Evolutionary conservation across 2,797 vertebrate species (phyloP).

Genomic region (Vespertilio murinus): DNA sequence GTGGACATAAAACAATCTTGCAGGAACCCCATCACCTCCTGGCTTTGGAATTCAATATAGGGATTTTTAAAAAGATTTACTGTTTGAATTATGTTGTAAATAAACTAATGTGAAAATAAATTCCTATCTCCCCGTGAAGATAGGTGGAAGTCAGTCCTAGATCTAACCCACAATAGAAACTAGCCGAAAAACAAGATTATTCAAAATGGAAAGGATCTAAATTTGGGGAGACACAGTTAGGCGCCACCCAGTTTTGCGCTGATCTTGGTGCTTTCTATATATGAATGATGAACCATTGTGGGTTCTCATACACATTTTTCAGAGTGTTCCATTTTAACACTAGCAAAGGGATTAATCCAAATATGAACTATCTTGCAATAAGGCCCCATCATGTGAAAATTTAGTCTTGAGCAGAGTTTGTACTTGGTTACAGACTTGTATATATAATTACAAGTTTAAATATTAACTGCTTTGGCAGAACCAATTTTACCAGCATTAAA

Average conservation of each 20-base stretch:
- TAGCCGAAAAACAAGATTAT: neutral
- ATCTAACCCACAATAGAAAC: neutral
- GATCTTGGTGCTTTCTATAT: neutral
- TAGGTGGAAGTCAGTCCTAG: neutral
- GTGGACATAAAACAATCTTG: neutral
- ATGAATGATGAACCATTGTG: neutral
- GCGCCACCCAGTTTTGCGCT: neutral
- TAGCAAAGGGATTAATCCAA: constrained; percentile 40
- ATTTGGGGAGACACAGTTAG: neutral
- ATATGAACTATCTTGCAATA: neutral
- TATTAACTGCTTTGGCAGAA: neutral
- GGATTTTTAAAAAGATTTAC: neutral
- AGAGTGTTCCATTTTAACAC: neutral
- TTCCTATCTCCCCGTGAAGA: neutral
- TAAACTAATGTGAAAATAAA: constrained; percentile 27
- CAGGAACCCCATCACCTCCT: neutral
- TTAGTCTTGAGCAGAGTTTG: constrained; percentile 25
- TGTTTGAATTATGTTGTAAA: constrained; percentile 50
- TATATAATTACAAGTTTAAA: neutral
- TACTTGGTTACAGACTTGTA: constrained; percentile 19
- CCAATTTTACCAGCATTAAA: constrained; percentile 35
- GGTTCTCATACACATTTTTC: constrained; percentile 19
- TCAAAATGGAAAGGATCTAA: neutral
- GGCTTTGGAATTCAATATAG: neutral
- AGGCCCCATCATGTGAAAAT: neutral